Base-by-base conservation (phyloP, 2,113 vertebrate species). In the Sinocyclocheilus maitianheensis region DNA sequence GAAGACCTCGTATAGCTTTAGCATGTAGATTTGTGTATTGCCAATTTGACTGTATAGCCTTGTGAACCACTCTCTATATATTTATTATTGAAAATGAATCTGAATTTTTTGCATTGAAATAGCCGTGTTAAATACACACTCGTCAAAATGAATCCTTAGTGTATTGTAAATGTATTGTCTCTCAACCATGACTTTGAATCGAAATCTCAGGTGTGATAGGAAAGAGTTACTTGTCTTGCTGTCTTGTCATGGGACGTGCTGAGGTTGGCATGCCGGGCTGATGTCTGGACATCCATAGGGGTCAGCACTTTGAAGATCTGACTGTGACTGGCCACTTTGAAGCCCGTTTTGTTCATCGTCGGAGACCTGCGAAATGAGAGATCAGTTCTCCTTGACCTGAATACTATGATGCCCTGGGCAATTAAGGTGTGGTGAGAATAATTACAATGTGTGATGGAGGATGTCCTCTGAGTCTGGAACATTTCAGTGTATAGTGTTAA, bases 331-430 rank as follows among this genome's bases (percentile, higher is more conserved):
- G 34, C 46, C 75, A 26, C 72, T 76, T 51, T 60, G 8, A 82
- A 67, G 24, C 58, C 30, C 65, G 10, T 20, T 62, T 65, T 86
- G 72, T 51, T 83, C 12, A 65, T 84, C 7, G 26, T 46, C 18
- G 3, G 51, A 58, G 58, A 72, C 26, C 58, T 40, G 40, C 43
- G 43, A 88, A 88, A 58, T 79, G 65, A 65, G 34, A 72, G 67
- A 71, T 83, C 83, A 75, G 58, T 84, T 88, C 87, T 88, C 85
- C 85, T 87, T 90, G 89, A 88, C 89, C 87, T 87, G 72, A 88
- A 84, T 87, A 83, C 62, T 40, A 14, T 13, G 77, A 46, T 84
- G 26, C 76, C 69, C 40, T 84, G 6, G 40, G 77, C 81, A 84
- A 67, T 84, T 58, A 34, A 83, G 77, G 81, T 85, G 69, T 58